phyloP scores from a whole-genome alignment of 1,140 invertebrate species.

The Tetramorium simillimum region DNA sequence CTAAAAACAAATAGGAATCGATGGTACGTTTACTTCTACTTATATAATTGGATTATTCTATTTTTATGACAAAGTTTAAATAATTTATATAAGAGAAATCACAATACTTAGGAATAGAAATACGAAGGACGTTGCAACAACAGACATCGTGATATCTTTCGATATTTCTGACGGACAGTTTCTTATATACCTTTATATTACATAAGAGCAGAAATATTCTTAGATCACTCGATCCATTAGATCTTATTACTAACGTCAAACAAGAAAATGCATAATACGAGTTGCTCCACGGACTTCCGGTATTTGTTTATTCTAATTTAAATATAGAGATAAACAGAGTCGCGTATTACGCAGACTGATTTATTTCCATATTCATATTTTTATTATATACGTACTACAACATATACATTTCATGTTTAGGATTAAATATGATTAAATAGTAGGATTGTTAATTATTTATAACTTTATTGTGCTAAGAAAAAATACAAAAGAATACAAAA shows the following conservation, averaged over 20 bases:
- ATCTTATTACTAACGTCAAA: constrained; percentile 22
- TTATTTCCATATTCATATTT: neutral
- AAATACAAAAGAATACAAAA: neutral
- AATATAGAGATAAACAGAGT: neutral
- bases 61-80: neutral
- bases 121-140: constrained; percentile 19
- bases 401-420: neutral
- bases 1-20: constrained; percentile 37
- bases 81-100: neutral
- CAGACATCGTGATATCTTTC: constrained; percentile 22
- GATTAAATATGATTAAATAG: neutral
- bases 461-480: neutral
- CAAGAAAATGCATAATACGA: neutral
- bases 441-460: neutral
- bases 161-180: neutral
- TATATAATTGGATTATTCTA: neutral
- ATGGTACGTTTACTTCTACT: neutral
- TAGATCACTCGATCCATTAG: constrained; percentile 5
- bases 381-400: no score
- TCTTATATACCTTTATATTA: constrained; percentile 49
- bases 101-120: constrained; percentile 33
- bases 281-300: constrained; percentile 32
- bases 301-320: constrained; percentile 19
- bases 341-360: neutral
- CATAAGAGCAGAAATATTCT: constrained; percentile 22